Evolutionary conservation across 2,888 invertebrate genomes (phyloP).

Genomic region (Eupsilia transversa): DNA sequence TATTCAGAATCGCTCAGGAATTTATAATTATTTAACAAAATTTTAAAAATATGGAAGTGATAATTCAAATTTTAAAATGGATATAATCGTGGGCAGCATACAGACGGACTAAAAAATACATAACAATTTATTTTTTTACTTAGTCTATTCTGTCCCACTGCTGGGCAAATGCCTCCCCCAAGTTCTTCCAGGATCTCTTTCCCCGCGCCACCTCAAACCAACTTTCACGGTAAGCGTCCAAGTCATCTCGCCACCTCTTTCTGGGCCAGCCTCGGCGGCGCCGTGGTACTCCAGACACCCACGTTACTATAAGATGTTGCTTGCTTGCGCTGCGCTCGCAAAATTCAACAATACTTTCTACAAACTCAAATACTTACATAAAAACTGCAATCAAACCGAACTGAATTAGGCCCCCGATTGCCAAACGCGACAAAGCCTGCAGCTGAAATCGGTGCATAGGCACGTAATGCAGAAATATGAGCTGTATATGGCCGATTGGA

Average conservation of each 20-base stretch:
- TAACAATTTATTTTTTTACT: too few species aligned
- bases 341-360: background rate
- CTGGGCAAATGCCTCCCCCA: too few species aligned
- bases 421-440: conserved; percentile 29
- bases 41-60: background rate
- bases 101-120: background rate
- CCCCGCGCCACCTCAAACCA: too few species aligned
- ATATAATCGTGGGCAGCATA: background rate
- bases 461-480: conserved; percentile 75
- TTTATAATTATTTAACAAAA: background rate
- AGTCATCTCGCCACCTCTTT: too few species aligned
- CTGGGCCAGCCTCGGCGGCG: too few species aligned
- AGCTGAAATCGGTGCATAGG: conserved; percentile 40
- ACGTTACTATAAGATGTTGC: too few species aligned
- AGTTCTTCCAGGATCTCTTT: too few species aligned
- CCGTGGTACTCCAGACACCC: too few species aligned
- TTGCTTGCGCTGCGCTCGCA: background rate
- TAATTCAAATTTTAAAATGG: background rate
- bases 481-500: conserved; percentile 68
- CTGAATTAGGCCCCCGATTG: conserved; percentile 13
- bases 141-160: too few species aligned
- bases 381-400: conserved; percentile 11
- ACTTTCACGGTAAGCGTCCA: too few species aligned
- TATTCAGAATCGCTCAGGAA: background rate
- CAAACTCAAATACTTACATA: background rate